Evolutionary conservation across 2,888 invertebrate genomes (phyloP).

Genomic region (Caenorhabditis plicata): DNA sequence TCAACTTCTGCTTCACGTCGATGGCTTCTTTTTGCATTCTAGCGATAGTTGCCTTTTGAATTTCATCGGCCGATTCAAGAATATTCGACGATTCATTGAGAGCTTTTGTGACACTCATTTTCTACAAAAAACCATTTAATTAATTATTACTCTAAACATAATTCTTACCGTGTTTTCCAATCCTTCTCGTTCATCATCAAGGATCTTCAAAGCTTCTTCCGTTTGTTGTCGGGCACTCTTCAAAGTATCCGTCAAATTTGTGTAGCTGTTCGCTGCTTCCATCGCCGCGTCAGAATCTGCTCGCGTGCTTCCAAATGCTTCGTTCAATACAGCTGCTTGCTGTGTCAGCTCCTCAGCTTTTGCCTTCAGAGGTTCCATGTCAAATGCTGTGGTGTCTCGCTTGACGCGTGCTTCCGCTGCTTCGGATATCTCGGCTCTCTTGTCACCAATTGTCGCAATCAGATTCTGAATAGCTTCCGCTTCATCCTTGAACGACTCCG

Average conservation of each 20-base stretch:
- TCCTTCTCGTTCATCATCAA: conserved; percentile 16
- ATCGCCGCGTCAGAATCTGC: conserved; percentile 35
- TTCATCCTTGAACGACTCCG: conserved; percentile 32
- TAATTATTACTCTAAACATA: conserved; percentile 11
- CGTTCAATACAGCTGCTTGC: conserved; percentile 18
- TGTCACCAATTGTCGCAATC: conserved; percentile 29
- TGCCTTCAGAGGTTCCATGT: conserved; percentile 14
- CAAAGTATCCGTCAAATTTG: conserved; percentile 45
- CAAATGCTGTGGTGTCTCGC: conserved; percentile 22
- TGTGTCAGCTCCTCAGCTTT: conserved; percentile 29
- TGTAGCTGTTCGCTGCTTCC: conserved; percentile 53
- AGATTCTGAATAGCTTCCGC: conserved; percentile 23
- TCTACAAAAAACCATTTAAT: conserved; percentile 6
- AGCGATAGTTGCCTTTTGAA: neutral
- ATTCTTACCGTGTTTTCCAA: conserved; percentile 8
- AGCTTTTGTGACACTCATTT: conserved; percentile 13
- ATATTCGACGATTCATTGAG: conserved; percentile 8
- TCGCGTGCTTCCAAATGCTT: conserved; percentile 16
- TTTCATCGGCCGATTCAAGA: conserved; percentile 2
- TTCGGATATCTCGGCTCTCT: conserved; percentile 30
- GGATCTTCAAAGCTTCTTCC: conserved; percentile 24
- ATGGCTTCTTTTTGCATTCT: conserved; percentile 16
- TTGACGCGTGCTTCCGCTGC: conserved; percentile 22
- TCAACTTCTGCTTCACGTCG: conserved; percentile 21
- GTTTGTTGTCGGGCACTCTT: conserved; percentile 43